phyloP scores from a whole-genome alignment of 2,888 invertebrate species.

The Pogonocherus hispidulus region DNA sequence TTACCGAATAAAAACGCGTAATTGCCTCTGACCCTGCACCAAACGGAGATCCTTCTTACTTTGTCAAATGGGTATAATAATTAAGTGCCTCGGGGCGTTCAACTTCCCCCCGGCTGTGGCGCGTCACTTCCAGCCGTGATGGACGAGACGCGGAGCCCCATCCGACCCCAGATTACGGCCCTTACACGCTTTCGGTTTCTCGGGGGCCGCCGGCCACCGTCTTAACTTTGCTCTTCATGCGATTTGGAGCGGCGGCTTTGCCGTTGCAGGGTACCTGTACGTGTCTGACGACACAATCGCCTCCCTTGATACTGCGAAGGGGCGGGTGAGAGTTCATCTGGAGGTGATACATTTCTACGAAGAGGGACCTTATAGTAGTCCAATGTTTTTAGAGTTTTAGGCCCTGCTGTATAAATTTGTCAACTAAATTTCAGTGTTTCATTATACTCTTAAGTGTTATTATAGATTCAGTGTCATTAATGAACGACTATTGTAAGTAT shows the following conservation, averaged over 20 bases:
- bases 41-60: slow-evolving; percentile 41
- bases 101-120: slow-evolving; percentile 55
- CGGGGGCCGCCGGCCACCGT: slow-evolving; percentile 12
- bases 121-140: slow-evolving; percentile 57
- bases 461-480: no score
- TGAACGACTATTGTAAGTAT: no score
- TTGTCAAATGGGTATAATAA: slow-evolving; percentile 50
- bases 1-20: slow-evolving; percentile 7
- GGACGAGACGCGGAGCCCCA: slow-evolving; percentile 48
- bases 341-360: background rate
- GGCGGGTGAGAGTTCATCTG: background rate
- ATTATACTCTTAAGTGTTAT: no score
- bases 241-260: slow-evolving; percentile 12
- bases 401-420: no score
- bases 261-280: slow-evolving; percentile 16
- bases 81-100: slow-evolving; percentile 60
- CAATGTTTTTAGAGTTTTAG: no score
- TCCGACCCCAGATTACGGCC: slow-evolving; percentile 37
- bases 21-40: slow-evolving; percentile 43
- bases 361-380: background rate
- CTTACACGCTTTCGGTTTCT: slow-evolving; percentile 45
- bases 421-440: no score
- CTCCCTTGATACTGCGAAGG: background rate
- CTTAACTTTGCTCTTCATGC: slow-evolving; percentile 19
- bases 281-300: background rate